Evolutionary conservation across 2,888 invertebrate species (phyloP).

Genomic region (Lycia hirtaria): DNA sequence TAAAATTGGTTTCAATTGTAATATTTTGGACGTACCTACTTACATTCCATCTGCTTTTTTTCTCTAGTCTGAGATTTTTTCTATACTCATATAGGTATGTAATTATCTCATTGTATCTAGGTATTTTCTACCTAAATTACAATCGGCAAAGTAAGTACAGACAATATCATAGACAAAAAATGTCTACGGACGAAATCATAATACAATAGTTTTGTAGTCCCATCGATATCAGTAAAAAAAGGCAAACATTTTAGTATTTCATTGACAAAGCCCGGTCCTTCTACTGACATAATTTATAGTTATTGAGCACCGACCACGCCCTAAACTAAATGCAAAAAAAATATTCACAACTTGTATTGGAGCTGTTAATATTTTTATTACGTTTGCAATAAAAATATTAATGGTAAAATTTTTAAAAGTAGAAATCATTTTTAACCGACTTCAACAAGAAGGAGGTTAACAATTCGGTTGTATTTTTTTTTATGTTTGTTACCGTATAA

Average conservation of each 20-base stretch:
- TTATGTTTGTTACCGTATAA: too few relatives aligned
- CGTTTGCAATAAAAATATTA: too few relatives aligned
- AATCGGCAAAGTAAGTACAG: too few relatives aligned
- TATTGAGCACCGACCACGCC: conserved; percentile 40
- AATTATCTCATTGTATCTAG: too few relatives aligned
- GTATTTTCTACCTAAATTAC: too few relatives aligned
- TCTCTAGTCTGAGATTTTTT: too few relatives aligned
- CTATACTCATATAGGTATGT: too few relatives aligned
- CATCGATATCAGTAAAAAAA: not conserved
- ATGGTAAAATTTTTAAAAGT: conserved; percentile 1
- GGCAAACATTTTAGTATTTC: conserved; percentile 13
- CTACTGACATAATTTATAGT: conserved; percentile 43
- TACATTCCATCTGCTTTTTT: too few relatives aligned
- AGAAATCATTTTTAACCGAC: not conserved
- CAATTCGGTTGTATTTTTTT: too few relatives aligned
- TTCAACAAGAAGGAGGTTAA: too few relatives aligned
- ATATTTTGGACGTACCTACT: too few relatives aligned
- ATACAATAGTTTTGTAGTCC: not conserved
- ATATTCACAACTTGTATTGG: conserved; percentile 31
- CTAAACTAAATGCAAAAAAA: conserved; percentile 32
- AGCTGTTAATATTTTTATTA: conserved; percentile 18
- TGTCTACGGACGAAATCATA: not conserved
- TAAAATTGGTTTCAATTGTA: too few relatives aligned
- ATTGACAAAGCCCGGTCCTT: conserved; percentile 23
- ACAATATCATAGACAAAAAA: not conserved